Evolutionary conservation across 2,888 invertebrate species (phyloP).

Genomic region (Myopa tessellatipennis): DNA sequence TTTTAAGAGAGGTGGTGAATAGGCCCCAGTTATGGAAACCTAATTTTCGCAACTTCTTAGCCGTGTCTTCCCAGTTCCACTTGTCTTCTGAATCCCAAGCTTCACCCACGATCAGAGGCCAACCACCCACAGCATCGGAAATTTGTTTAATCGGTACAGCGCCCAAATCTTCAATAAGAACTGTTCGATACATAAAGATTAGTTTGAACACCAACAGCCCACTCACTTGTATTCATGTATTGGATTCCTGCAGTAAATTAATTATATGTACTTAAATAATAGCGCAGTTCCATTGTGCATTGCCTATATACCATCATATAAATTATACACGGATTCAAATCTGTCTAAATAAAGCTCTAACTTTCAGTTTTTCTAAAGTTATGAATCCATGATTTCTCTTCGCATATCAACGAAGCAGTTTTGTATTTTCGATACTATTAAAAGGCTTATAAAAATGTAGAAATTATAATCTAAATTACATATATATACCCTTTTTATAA

Average conservation of each 20-base stretch:
- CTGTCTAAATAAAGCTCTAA: too few relatives aligned
- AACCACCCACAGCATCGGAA: conserved; percentile 85
- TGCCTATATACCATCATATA: too few relatives aligned
- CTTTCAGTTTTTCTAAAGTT: too few relatives aligned
- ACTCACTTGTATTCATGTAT: conserved; percentile 70
- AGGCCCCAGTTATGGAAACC: conserved; percentile 93
- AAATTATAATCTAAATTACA: too few relatives aligned
- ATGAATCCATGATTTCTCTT: too few relatives aligned
- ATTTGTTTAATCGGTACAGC: conserved; percentile 79
- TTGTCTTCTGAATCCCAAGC: conserved; percentile 73
- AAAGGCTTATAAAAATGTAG: too few relatives aligned
- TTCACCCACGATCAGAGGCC: conserved; percentile 87
- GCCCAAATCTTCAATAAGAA: conserved; percentile 83
- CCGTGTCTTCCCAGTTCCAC: conserved; percentile 86
- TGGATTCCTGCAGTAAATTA: conserved; percentile 74
- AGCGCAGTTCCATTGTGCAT: too few relatives aligned
- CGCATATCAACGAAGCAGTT: too few relatives aligned
- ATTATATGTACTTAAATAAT: too few relatives aligned
- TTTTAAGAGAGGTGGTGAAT: conserved; percentile 88
- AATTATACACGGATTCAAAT: too few relatives aligned
- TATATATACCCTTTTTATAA: too few relatives aligned
- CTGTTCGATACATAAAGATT: conserved; percentile 67
- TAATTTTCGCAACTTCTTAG: conserved; percentile 81
- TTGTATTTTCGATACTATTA: too few relatives aligned
- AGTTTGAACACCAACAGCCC: not conserved